These are phyloP conservation scores for Caenorhabditis brenneri DNA, from an alignment of 1,140 invertebrate species.

Conservation along the genomic window DNA sequence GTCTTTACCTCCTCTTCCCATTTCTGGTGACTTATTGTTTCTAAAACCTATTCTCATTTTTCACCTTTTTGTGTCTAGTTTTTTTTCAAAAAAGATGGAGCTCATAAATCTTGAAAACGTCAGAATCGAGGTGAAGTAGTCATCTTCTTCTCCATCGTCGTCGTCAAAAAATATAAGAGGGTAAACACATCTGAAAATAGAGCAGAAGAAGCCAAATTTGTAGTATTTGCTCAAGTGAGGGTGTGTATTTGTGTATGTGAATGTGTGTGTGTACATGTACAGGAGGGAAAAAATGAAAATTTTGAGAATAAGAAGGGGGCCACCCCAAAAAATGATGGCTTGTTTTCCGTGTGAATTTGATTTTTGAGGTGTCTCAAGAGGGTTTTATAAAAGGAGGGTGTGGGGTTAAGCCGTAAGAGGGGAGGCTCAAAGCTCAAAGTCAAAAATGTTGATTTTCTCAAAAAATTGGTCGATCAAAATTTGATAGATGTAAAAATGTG, in stretches of 20 bases:
- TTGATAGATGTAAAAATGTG: too few species aligned
- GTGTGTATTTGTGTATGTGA: too few species aligned
- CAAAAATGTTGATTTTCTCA: constrained; percentile 24
- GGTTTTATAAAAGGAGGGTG: not conserved
- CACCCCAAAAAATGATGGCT: not conserved
- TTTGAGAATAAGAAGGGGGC: not conserved
- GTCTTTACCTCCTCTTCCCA: not conserved
- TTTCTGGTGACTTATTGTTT: too few species aligned
- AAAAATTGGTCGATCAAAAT: too few species aligned
- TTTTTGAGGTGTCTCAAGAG: constrained; percentile 24
- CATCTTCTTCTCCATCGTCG: not conserved
- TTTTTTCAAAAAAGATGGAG: too few species aligned
- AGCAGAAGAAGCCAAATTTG: not conserved
- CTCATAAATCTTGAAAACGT: constrained; percentile 27
- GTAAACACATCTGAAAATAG: constrained; percentile 13
- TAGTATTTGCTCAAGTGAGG: constrained; percentile 35
- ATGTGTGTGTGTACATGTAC: not conserved
- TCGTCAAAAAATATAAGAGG: not conserved
- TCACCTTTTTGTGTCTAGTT: too few species aligned
- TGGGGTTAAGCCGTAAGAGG: not conserved
- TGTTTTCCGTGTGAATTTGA: not conserved
- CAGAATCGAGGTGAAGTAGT: constrained; percentile 1
- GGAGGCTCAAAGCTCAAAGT: constrained; percentile 31
- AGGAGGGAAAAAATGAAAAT: not conserved
- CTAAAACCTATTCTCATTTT: too few species aligned